Evolutionary conservation across 2,888 invertebrate genomes (phyloP).

Genomic region (Dichetophora obliterata): DNA sequence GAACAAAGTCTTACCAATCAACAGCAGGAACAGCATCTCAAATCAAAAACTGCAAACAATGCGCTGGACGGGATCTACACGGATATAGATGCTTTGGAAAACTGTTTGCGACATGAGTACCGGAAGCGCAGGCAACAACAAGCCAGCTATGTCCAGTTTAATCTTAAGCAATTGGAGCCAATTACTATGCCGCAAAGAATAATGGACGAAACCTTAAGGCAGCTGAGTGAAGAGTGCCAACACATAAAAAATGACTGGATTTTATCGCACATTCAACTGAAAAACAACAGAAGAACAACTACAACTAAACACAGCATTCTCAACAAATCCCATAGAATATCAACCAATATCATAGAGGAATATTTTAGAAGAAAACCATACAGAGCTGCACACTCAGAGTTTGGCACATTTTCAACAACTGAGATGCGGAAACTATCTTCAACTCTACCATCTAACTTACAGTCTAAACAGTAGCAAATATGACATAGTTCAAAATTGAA

Average conservation of each 20-base stretch:
- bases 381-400: constrained; percentile 62
- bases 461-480: no score
- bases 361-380: constrained; percentile 67
- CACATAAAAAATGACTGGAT: constrained; percentile 60
- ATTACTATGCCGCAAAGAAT: constrained; percentile 70
- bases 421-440: constrained; percentile 50
- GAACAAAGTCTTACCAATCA: constrained; percentile 86
- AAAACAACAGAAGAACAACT: constrained; percentile 47
- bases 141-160: constrained; percentile 70
- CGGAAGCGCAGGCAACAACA: constrained; percentile 72
- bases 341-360: constrained; percentile 64
- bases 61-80: constrained; percentile 54
- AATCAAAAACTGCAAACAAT: constrained; percentile 56
- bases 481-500: no score
- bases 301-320: constrained; percentile 40
- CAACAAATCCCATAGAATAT: constrained; percentile 61
- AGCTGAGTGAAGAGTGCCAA: constrained; percentile 63
- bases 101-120: constrained; percentile 70
- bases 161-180: constrained; percentile 72
- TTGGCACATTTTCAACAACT: constrained; percentile 61
- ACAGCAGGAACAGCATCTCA: constrained; percentile 77
- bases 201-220: constrained; percentile 51
- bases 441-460: neutral
- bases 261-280: constrained; percentile 56
- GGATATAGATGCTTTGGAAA: constrained; percentile 56